Percentiles rank a stretch among this genome's conserved stretches.
phyloP scores from a whole-genome alignment of 2,797 vertebrate species.

The Arvicola amphibius region DNA sequence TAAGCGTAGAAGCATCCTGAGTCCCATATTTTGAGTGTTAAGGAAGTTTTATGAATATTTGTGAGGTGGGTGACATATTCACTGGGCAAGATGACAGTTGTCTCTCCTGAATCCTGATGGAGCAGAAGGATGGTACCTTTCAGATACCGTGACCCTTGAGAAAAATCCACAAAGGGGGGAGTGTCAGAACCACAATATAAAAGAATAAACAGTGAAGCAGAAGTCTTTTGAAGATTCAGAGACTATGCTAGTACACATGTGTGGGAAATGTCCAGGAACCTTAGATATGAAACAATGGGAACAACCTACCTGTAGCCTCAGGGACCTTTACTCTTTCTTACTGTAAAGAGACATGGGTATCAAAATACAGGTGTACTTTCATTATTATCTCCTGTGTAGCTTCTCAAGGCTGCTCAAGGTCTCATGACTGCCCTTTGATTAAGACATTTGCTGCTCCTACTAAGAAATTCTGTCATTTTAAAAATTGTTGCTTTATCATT shows the following conservation, averaged over 20 bases:
- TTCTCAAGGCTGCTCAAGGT: not conserved
- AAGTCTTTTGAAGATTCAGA: not conserved
- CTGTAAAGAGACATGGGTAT: no score
- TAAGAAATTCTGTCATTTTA: not conserved
- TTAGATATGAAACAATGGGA: not conserved
- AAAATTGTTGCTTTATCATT: not conserved
- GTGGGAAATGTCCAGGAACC: not conserved
- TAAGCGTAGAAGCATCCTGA: not conserved
- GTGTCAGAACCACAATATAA: not conserved
- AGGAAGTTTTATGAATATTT: not conserved
- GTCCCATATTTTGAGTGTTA: not conserved
- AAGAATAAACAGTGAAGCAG: not conserved
- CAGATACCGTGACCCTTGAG: not conserved
- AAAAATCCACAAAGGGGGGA: not conserved
- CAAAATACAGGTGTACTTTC: not conserved
- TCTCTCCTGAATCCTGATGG: not conserved
- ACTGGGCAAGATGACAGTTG: no score
- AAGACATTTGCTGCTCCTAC: not conserved
- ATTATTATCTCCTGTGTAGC: not conserved
- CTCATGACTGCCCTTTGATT: not conserved
- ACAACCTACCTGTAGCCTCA: not conserved
- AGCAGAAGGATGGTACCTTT: not conserved
- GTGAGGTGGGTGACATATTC: not conserved
- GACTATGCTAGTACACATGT: not conserved
- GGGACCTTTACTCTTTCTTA: not conserved